phyloP scores from a whole-genome alignment of 2,888 invertebrate genomes.

The Scrobipalpa atriplicella region DNA sequence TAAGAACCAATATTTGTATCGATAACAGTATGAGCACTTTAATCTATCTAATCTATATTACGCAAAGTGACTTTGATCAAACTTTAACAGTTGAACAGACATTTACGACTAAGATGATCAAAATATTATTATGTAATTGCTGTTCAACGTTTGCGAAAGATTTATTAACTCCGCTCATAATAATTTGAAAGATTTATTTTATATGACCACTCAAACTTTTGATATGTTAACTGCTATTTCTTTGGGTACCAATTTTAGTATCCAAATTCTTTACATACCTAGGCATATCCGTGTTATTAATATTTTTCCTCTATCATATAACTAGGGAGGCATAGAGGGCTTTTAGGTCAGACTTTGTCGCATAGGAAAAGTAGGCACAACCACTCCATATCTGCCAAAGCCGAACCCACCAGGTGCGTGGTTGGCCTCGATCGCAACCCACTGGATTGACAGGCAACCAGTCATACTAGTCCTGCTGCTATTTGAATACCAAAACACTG shows the following conservation, averaged over 20 bases:
- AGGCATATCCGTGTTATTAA: no score
- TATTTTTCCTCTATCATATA: neutral
- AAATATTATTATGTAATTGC: neutral
- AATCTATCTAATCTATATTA: neutral
- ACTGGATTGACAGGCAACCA: conserved; percentile 32
- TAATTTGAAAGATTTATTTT: neutral
- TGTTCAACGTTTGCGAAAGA: neutral
- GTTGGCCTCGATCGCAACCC: conserved; percentile 36
- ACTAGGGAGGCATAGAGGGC: no score
- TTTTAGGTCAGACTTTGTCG: conserved; percentile 1
- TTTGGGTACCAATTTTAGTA: no score
- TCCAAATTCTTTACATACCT: no score
- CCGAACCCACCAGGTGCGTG: conserved; percentile 28
- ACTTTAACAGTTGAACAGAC: neutral
- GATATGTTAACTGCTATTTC: no score
- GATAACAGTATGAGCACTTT: conserved; percentile 28
- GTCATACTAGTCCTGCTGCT: conserved; percentile 29
- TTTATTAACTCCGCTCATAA: neutral
- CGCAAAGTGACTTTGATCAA: conserved; percentile 8
- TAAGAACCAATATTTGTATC: conserved; percentile 33
- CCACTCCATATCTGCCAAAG: conserved; percentile 13
- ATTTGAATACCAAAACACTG: conserved; percentile 32
- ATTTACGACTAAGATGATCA: neutral
- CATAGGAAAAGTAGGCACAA: neutral
- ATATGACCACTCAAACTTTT: no score